Base-by-base conservation (phyloP, 2,888 invertebrate genomes). In the Leptinotarsa peninsularis region DNA sequence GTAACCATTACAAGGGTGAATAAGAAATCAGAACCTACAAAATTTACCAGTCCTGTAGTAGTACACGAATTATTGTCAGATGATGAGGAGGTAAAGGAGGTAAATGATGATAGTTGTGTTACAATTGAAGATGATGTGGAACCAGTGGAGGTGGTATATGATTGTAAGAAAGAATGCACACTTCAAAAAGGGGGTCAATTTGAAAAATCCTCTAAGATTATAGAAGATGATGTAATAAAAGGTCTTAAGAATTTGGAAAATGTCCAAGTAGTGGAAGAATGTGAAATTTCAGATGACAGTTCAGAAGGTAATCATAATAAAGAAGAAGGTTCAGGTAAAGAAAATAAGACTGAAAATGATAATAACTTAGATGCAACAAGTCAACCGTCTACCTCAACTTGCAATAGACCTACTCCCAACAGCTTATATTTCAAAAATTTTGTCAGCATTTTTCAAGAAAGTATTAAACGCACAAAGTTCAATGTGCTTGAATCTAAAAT, bases 361-460 rank as follows among this genome's bases (percentile, higher is more conserved):
- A 17, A 27, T 49, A 49, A 60, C 10, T 49, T 5, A 17, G n/a
- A 33, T n/a, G 58, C 7, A 17, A 67, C 7, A 56, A 60, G 49
- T 73, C 63, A 71, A 50, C 67, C 76, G 21, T 67, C 73, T 43
- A 73, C 73, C 13, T 73, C 76, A 4, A 14, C 33, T 1, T 18
- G 33, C 7, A 43, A 56, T 27, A 43, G 10, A 56, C 33, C 67
- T 15, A 15, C 66, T n/a, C 49, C 70, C 54, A 43, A 76, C 18
- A 60, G 33, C 13, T 18, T 33, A 15, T 63, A 74, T 43, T 76
- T 81, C 23, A 78, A 78, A 60, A 70, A 75, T 13, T 81, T 83
- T 54, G 49, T 81, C 14, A 60, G 67, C 63, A n/a, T 80, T 43
- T 77, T 81, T 52, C 76, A 78, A 23, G 76, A 80, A 21, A 71